These are phyloP conservation scores for Neodiprion pinetum DNA, from an alignment of 1,140 invertebrate genomes.

Conservation along the genomic window DNA sequence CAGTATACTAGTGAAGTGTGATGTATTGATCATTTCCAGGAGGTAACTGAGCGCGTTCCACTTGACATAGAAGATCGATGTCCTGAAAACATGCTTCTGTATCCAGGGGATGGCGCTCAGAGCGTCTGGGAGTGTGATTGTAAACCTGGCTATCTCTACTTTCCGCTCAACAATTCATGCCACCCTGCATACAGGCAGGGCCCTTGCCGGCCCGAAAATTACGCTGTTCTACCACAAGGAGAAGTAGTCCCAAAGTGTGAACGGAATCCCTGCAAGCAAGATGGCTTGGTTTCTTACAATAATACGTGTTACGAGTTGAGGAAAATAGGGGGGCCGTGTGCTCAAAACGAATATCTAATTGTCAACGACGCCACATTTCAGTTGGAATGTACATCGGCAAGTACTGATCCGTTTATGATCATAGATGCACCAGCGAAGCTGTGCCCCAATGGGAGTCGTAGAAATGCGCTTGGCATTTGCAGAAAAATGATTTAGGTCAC, in stretches of 20 bases:
- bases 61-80: constrained; percentile 65
- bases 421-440: constrained; percentile 33
- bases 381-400: constrained; percentile 38
- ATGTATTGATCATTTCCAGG: too few species aligned
- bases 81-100: constrained; percentile 67
- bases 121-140: constrained; percentile 75
- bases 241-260: constrained; percentile 66
- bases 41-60: constrained; percentile 52
- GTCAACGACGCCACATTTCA: constrained; percentile 48
- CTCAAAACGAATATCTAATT: constrained; percentile 26
- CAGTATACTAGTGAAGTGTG: too few species aligned
- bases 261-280: constrained; percentile 64
- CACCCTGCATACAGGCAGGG: constrained; percentile 68
- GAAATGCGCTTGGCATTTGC: constrained; percentile 43
- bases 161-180: constrained; percentile 67
- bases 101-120: constrained; percentile 65
- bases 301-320: constrained; percentile 62
- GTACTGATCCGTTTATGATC: constrained; percentile 37
- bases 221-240: constrained; percentile 63
- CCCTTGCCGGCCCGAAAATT: constrained; percentile 64
- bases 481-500: constrained; percentile 23
- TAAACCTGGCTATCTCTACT: constrained; percentile 67
- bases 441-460: constrained; percentile 47
- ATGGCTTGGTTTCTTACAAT: constrained; percentile 61
- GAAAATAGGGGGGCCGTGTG: constrained; percentile 53